phyloP scores from a whole-genome alignment of 2,113 vertebrate genomes.

The Strix uralensis region DNA sequence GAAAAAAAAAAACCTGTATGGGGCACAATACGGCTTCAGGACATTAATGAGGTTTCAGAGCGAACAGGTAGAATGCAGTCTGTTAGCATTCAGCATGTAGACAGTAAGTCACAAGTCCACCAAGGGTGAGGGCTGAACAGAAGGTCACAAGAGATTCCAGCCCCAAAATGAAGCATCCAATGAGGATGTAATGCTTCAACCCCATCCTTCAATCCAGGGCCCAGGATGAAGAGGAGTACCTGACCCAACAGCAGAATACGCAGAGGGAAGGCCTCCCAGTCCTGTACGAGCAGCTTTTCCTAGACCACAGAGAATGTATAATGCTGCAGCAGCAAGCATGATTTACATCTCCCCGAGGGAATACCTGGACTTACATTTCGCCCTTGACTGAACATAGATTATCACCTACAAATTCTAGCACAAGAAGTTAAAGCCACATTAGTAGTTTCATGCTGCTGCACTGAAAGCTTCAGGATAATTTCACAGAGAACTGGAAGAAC shows the following conservation, averaged over 20 bases:
- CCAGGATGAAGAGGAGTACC: background rate
- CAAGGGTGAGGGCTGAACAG: background rate
- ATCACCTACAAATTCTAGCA: background rate
- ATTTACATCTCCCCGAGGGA: background rate
- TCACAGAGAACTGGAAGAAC: background rate
- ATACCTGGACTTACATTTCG: background rate
- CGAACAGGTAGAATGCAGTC: background rate
- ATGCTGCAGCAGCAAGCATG: background rate
- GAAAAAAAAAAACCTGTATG: background rate
- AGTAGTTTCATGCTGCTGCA: background rate
- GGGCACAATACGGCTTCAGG: background rate
- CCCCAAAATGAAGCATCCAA: background rate
- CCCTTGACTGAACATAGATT: background rate
- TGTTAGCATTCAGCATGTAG: background rate
- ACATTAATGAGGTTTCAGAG: background rate
- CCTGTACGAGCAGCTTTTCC: background rate
- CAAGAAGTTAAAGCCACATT: background rate
- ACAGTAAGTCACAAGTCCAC: background rate
- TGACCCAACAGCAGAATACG: rapidly evolving
- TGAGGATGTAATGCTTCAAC: background rate
- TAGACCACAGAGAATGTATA: background rate
- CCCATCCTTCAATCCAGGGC: background rate
- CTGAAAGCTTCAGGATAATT: background rate
- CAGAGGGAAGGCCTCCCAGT: background rate
- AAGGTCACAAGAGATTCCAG: background rate